These are phyloP conservation scores for Poeciliopsis turrubarensis DNA, from an alignment of 2,113 vertebrate species.

Conservation along the genomic window DNA sequence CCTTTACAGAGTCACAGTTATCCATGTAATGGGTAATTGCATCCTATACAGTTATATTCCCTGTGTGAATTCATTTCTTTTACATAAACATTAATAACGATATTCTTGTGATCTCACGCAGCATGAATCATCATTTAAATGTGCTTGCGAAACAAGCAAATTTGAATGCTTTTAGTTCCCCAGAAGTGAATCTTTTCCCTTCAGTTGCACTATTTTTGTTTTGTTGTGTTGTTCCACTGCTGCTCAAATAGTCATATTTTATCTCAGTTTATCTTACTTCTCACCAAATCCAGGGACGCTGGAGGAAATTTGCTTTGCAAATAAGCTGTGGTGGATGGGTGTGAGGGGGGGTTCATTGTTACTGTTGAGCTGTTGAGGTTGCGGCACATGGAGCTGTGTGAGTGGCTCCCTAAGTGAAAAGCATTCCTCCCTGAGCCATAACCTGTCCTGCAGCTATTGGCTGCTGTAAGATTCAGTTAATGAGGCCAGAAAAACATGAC, in stretches of 20 bases:
- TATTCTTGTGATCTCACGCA: neutral
- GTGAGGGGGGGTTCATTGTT: slow-evolving; percentile 20
- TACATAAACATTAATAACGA: neutral
- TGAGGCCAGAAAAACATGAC: slow-evolving; percentile 48
- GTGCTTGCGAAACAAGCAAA: neutral
- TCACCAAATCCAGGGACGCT: slow-evolving; percentile 14
- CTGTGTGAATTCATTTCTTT: neutral
- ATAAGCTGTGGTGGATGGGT: slow-evolving; percentile 28
- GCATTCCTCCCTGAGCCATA: slow-evolving; percentile 48
- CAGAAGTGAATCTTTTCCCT: neutral
- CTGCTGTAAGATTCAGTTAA: slow-evolving; percentile 42
- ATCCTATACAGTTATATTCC: neutral
- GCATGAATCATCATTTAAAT: neutral
- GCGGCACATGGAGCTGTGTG: slow-evolving; percentile 64
- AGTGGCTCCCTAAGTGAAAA: slow-evolving; percentile 59
- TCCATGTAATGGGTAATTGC: no score
- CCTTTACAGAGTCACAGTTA: no score
- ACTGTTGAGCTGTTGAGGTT: slow-evolving; percentile 55
- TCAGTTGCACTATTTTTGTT: neutral
- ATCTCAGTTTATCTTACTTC: slow-evolving; percentile 33
- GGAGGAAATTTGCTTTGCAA: slow-evolving; percentile 73
- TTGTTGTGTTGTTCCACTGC: neutral
- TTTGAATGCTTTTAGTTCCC: neutral
- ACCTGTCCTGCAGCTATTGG: slow-evolving; percentile 77
- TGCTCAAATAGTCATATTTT: slow-evolving; percentile 16